These are phyloP conservation scores for Dinothrombium tinctorium DNA, from an alignment of 1,140 invertebrate species.

Conservation along the genomic window DNA sequence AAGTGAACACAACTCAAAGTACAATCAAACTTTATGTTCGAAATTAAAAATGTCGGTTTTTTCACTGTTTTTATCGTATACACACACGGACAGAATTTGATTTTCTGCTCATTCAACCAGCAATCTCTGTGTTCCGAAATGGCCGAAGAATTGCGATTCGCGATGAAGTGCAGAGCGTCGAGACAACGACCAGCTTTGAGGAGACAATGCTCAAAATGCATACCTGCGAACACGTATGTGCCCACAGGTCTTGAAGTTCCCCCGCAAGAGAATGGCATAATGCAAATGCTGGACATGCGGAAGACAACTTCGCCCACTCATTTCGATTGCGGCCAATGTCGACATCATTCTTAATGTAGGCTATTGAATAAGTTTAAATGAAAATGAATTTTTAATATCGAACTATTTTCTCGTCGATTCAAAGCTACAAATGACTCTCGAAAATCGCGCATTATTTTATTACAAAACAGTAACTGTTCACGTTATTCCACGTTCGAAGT, in stretches of 20 bases:
- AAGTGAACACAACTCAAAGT: too few relatives aligned
- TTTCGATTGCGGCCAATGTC: too few relatives aligned
- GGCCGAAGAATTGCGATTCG: slow-evolving; percentile 75
- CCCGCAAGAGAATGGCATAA: slow-evolving; percentile 1
- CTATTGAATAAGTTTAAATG: too few relatives aligned
- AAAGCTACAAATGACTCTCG: too few relatives aligned
- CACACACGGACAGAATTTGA: neutral
- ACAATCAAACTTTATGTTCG: neutral
- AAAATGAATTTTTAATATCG: too few relatives aligned
- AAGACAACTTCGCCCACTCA: too few relatives aligned
- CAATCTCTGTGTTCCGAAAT: slow-evolving; percentile 85
- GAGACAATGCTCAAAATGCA: slow-evolving; percentile 3
- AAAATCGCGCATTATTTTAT: too few relatives aligned
- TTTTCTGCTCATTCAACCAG: slow-evolving; percentile 20
- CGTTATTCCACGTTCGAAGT: too few relatives aligned
- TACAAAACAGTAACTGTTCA: too few relatives aligned
- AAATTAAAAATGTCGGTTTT: neutral
- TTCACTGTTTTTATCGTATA: neutral
- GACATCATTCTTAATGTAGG: too few relatives aligned
- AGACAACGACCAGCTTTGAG: slow-evolving; percentile 38
- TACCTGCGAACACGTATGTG: slow-evolving; percentile 1
- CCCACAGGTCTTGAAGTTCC: neutral
- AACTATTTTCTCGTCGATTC: too few relatives aligned
- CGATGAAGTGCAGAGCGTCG: slow-evolving; percentile 61
- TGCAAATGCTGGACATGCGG: neutral